Conservation (phyloP, 2,113 vertebrate genomes). For the Glaucidium brasilianum region DNA sequence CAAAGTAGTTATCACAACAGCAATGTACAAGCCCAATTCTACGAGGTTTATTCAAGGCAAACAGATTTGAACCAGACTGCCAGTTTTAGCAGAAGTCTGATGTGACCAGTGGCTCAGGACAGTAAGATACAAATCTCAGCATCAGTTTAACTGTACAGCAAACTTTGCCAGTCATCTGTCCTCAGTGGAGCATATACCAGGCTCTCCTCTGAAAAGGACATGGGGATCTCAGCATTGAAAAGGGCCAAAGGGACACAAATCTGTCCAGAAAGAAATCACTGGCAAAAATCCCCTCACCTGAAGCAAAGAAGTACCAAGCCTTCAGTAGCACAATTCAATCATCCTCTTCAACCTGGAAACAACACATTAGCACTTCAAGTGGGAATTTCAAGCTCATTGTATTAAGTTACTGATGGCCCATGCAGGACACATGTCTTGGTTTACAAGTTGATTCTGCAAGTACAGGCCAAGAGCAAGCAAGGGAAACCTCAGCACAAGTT, state of each 20-base stretch:
- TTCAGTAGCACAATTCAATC: background rate
- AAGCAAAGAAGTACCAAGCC: background rate
- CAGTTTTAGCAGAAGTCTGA: background rate
- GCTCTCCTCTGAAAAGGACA: background rate
- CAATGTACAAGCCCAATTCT: background rate
- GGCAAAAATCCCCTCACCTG: background rate
- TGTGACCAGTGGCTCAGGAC: background rate
- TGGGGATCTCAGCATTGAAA: background rate
- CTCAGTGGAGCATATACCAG: background rate
- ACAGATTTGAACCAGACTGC: background rate
- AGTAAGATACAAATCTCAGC: background rate
- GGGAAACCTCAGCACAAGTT: background rate
- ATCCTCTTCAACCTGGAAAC: background rate
- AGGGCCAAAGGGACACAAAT: background rate
- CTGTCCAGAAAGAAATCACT: background rate
- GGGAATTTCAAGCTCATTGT: background rate
- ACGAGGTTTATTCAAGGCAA: background rate
- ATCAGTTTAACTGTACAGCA: background rate
- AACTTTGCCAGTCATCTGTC: background rate
- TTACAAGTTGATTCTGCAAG: background rate
- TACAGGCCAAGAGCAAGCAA: background rate
- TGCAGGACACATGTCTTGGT: background rate
- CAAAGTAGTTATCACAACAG: background rate
- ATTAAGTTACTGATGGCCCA: rapidly evolving
- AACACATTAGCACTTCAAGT: background rate